Conservation (phyloP, 1,140 invertebrate species). For the Drosophila mojavensis region DNA sequence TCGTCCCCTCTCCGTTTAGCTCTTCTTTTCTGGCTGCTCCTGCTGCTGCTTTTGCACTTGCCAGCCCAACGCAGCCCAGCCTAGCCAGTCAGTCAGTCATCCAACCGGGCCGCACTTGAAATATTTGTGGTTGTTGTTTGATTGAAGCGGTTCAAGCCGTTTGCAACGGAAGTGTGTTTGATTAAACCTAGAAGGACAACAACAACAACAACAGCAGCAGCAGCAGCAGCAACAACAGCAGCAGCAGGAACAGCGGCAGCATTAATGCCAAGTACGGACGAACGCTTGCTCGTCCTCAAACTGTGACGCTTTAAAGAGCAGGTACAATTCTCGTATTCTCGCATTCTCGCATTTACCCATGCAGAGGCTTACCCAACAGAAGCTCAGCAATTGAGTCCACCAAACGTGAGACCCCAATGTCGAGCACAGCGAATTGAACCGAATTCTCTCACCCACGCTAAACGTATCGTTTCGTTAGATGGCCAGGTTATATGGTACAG, state of each 20-base stretch:
- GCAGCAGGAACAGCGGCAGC: conserved; percentile 5
- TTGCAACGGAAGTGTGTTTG: conserved; percentile 80
- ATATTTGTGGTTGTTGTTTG: conserved; percentile 81
- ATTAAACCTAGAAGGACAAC: conserved; percentile 76
- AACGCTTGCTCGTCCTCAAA: conserved; percentile 18
- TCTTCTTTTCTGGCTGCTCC: conserved; percentile 6
- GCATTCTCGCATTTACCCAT: background rate
- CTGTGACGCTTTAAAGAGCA: conserved; percentile 54
- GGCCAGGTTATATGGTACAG: too few species aligned
- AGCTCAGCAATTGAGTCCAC: background rate
- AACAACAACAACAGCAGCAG: conserved; percentile 8
- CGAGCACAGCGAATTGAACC: background rate
- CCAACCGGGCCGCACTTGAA: conserved; percentile 72
- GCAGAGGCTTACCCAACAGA: background rate
- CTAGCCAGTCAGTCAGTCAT: conserved; percentile 46
- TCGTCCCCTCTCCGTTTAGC: background rate
- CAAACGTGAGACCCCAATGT: background rate
- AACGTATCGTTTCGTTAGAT: too few species aligned
- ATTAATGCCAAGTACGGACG: conserved; percentile 28
- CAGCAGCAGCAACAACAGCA: background rate
- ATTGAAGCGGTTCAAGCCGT: conserved; percentile 79
- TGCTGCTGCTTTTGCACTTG: conserved; percentile 38
- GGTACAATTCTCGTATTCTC: conserved; percentile 36
- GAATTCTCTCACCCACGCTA: too few species aligned
- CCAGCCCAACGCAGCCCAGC: conserved; percentile 1